Base-by-base conservation (phyloP, 2,888 invertebrate species). In the Tricholauxania praeusta region DNA sequence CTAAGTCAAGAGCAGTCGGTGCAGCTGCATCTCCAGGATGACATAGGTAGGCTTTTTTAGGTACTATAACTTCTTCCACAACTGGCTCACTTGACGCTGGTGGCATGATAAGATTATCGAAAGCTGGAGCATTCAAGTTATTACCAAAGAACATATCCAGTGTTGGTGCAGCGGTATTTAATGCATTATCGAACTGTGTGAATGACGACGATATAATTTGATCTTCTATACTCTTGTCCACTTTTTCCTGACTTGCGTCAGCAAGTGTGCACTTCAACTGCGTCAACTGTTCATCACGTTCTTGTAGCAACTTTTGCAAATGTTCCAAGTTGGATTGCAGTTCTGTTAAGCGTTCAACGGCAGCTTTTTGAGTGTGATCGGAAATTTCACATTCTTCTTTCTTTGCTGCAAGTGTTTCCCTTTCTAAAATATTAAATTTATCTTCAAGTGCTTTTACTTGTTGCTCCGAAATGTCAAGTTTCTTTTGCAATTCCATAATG, bases 31-130 rank as follows among this genome's bases (percentile, higher is more conserved):
- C 78, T 17, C 79, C 75, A 0, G 85, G 85, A 74, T 89, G 89
- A 79, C 91, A 91, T 2, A 89, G 74, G 79, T 90, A 91, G 0
- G 90, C 87, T 80, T 89, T 90, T 81, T 90, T 89, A 15, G 90
- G 87, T 52, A 88, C 86, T 75, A 91, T 89, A 0, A 86, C 73
- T 69, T 86, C 85, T 79, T 88, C 88, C 12, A 80, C 81, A 8
- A 87, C 84, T 15, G 85, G 84, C 71, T 81, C 79, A 2, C 59
- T 66, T 1, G 79, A 78, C 10, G 74, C 63, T 15, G 80, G 79
- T 0, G 81, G 77, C 49, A 80, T 73, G 28, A 71, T 72, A 19
- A 80, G 68, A 10, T 67, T 74, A 71, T 82, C 80, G 49, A 81
- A 80, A 3, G 76, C 79, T 10, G 74, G 72, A 15, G 78, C 70